These are phyloP conservation scores for Sussaba pulchella DNA, from an alignment of 2,888 invertebrate species.

Conservation along the genomic window DNA sequence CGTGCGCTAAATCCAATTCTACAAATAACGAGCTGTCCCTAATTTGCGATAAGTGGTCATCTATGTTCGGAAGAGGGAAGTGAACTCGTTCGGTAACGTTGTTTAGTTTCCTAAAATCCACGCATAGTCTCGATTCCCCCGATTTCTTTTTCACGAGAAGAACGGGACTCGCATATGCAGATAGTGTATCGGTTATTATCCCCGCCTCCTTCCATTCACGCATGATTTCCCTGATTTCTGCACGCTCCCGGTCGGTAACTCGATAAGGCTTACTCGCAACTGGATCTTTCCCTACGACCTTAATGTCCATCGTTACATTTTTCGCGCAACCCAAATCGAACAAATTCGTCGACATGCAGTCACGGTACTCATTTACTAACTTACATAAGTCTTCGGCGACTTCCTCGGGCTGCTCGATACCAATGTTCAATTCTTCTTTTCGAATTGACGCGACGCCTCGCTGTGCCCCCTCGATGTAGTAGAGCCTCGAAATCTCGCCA, in stretches of 20 bases:
- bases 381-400: neutral
- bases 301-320: neutral
- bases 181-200: slow-evolving; percentile 34
- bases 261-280: slow-evolving; percentile 3
- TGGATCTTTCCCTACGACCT: neutral
- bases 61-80: neutral
- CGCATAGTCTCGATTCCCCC: neutral
- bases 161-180: neutral
- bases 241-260: neutral
- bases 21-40: neutral
- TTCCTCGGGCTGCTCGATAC: neutral
- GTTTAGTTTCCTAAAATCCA: neutral
- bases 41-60: neutral
- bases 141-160: neutral
- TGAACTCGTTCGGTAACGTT: neutral
- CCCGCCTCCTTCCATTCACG: slow-evolving; percentile 26
- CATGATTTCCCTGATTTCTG: neutral
- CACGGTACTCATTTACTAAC: neutral
- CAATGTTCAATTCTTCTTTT: neutral
- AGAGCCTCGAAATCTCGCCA: neutral
- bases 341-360: neutral
- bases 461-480: neutral
- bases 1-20: neutral
- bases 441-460: neutral
- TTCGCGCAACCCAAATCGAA: neutral